Base-by-base conservation (phyloP, 2,888 invertebrate species). In the Onthophagus sagittarius region DNA sequence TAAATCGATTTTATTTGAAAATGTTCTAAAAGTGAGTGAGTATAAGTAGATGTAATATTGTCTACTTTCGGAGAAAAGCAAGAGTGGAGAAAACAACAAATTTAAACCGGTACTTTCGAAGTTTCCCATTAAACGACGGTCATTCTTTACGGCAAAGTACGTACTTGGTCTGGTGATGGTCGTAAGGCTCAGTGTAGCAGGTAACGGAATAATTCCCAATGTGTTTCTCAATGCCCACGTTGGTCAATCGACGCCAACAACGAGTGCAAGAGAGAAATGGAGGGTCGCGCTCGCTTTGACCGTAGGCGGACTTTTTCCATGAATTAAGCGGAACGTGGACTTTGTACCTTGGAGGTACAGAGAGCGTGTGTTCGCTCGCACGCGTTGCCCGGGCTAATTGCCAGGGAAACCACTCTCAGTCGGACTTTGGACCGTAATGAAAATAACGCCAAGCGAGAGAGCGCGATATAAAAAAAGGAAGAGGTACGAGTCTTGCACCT, bases 391-490 rank as follows among this genome's bases (percentile, higher is more conserved):
- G 67, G 67, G 32, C 67, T 67, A 67, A 67, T 67, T 67, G 67
- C 31, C 67, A 32, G 67, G 67, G 67, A 67, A 67, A 67, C 67
- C 67, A 32, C 32, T 15, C 67, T 32, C 31, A 67, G 67, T 67
- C 32, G 67, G 67, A 67, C 67, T 67, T 67, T 67, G 67, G 67
- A 67, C 67, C 11, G 67, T 67, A 67, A 67, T 67, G 67, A 67
- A 67, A 67, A 67, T 67, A 67, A 67, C 67, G 39, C 39, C 39
- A 53, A 53, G 39, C 39, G 39, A 53, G 39, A 53, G 39, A 53
- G 11, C 39, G 39, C 39, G 39, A 53, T 9, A 11, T 53, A 53
- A 9, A 11, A 33, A 53, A 53, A 9, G 39, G 39, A 53, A 53
- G 6, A 53, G 39, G 39, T 11, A 23, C 39, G 39, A 53, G 9